Evolutionary conservation across 1,140 invertebrate genomes (phyloP), one percentile per base, ranked within the genome.

Genomic region (Temnothorax longispinosus): DNA sequence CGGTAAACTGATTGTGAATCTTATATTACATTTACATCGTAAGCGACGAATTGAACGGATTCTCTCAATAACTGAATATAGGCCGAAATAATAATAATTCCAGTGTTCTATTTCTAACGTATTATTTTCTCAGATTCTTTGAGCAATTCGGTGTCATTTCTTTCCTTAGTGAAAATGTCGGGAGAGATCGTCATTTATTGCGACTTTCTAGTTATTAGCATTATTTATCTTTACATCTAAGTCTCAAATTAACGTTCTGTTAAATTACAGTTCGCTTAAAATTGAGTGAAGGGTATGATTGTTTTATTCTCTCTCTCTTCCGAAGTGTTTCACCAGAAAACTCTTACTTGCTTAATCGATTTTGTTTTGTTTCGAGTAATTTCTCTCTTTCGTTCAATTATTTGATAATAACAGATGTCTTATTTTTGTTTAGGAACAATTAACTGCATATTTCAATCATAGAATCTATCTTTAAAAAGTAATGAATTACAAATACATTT

Each of bases 131-230:
- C 11, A 58, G 65, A 71, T 81, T 71, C 21, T 56, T 32, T 21
- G 18, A 21, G 13, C 18, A 78, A 35, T n/a, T 71, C 6, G 47
- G 13, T 71, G 35, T 41, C 38, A 81, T 71, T 69, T 81, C 13
- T 47, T 71, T 56, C 38, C 7, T 32, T 13, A 67, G 32, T 67
- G 62, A 52, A 67, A 80, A 38, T 56, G 11, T 35, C 44, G 38
- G 8, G 47, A 54, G n/a, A 41, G 35, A 44, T 81, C 65, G 35
- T 69, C 35, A 41, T 44, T 71, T 81, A 71, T 71, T 81, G 35
- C 35, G 21, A 44, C 35, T 78, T 81, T 81, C 52, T 71, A 71
- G 67, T 81, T 41, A 81, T 71, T 56, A 56, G 65, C 65, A 71
- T 81, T 71, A 54, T 54, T 41, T 21, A 47, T 47, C 38, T 27